Base-by-base conservation (phyloP, 2,888 invertebrate species). In the Tuta absoluta region DNA sequence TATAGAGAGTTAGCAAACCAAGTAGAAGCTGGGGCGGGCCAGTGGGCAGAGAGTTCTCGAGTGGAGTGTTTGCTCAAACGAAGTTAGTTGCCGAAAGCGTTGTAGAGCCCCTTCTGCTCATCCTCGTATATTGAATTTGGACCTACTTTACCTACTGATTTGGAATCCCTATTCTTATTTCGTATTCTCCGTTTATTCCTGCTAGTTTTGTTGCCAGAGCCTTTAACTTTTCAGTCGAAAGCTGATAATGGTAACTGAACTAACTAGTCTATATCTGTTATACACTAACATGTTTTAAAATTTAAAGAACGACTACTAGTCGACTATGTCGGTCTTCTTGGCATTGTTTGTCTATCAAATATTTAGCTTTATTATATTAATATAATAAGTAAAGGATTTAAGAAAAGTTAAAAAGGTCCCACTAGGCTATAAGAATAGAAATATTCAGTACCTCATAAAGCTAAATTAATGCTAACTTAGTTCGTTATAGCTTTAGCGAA, bases 31-130 rank as follows among this genome's bases (percentile, higher is more conserved):
- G 76, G 75, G 78, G 73, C 74, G 77, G 83, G 77, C 78, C 76
- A 84, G 77, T 78, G 76, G 74, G 77, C 77, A 78, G 80, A 81
- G 80, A 81, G 81, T 80, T 79, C 77, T 80, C 70, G 67, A 70
- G 65, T 68, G 69, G 70, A 82, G 84, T 83, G 80, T 84, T 85
- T 82, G 78, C 76, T 73, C 76, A 79, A 82, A 84, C 81, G 78
- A 82, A 85, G 82, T 83, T 82, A 81, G 78, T 77, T 76, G 78
- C 77, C 76, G 72, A 78, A 78, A 79, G 79, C 79, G 76, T 79
- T 77, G 79, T 77, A 74, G 72, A 38, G 75, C 75, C 74, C 72
- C 79, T 79, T 79, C 79, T 78, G 82, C 81, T 84, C 81, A 80
- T 77, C 75, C 76, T 70, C 12, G 75, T 72, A 78, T 81, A 84